Evolutionary conservation across 2,888 invertebrate genomes (phyloP).

Genomic region (Sisyra nigra): DNA sequence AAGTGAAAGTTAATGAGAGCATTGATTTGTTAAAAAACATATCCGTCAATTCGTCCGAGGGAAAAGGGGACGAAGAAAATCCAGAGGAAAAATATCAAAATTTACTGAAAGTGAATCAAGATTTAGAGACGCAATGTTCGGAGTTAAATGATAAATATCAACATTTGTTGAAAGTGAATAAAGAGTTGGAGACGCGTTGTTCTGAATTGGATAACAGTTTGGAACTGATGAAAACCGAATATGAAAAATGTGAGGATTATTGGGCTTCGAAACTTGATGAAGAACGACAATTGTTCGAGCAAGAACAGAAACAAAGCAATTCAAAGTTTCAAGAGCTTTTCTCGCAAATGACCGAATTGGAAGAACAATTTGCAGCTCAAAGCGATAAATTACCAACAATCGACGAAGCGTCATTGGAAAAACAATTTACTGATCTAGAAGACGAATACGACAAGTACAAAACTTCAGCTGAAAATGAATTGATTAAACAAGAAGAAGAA

Average conservation of each 20-base stretch:
- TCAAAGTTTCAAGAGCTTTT: conserved; percentile 60
- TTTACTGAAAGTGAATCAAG: conserved; percentile 17
- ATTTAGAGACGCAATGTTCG: conserved; percentile 23
- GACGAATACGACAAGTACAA: conserved; percentile 47
- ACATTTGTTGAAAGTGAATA: conserved; percentile 19
- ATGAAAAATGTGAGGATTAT: conserved; percentile 76
- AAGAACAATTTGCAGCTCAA: conserved; percentile 47
- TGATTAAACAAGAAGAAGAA: conserved; percentile 37
- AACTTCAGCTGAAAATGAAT: conserved; percentile 30
- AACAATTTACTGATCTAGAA: conserved; percentile 53
- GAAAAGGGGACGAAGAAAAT: conserved; percentile 10
- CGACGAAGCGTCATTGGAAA: conserved; percentile 57
- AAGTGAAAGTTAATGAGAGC: conserved; percentile 3
- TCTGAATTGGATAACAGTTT: conserved; percentile 56
- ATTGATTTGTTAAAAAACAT: conserved; percentile 2
- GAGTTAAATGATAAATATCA: too few species aligned
- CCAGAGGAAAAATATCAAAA: conserved; percentile 16
- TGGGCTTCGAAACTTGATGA: conserved; percentile 67
- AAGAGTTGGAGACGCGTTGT: conserved; percentile 31
- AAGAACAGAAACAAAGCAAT: conserved; percentile 58
- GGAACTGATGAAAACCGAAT: conserved; percentile 58
- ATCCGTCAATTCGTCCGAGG: background rate
- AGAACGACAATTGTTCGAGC: conserved; percentile 56
- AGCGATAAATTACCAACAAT: conserved; percentile 52
- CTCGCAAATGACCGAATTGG: conserved; percentile 62